Base-by-base conservation (phyloP, 2,888 invertebrate genomes). In the Euzetes globulus region DNA sequence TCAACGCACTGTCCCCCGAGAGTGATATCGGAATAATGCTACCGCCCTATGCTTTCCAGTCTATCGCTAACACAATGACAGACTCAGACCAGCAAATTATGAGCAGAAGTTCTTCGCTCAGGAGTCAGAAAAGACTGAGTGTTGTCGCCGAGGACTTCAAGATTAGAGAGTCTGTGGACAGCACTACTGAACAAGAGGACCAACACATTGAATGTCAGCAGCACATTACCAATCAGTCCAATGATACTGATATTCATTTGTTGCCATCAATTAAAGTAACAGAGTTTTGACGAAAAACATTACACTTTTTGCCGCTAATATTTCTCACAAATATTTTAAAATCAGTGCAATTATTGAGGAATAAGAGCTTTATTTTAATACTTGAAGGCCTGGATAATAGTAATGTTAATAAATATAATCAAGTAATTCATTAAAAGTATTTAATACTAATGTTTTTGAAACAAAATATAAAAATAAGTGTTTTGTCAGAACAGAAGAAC, bases 261-360 rank as follows among this genome's bases (percentile, higher is more conserved):
- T 74, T 77, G 7, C 78, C 78, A 4, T 77, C 77, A 27, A 78
- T 77, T 27, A 55, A 77, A 29, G 76, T 77, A 27, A 77, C 77
- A 25, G 77, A 77, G 25, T 78, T 78, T 71, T 78, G 50, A 76
- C n/a, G n/a, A n/a, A n/a, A n/a, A n/a, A n/a, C n/a, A n/a, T n/a
- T 33, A 22, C 5, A 19, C 3, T 58, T 58, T 58, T 7, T 7
- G 7, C 9, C 22, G 22, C 22, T 5, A 58, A 58, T 25, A 22
- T 4, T 7, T 58, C 22, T 58, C 9, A 58, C 15, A 58, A 22
- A 5, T 17, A 6, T 17, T 9, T 47, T 9, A 47, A 47, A 47
- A 47, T 15, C 13, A 17, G n/a, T 17, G 9, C 3, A 47, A 47
- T 17, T 41, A 41, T 41, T 41, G 6, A 9, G 41, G 6, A 41